Base-by-base conservation (phyloP, 2,113 vertebrate species). In the Cnemophilus loriae region DNA sequence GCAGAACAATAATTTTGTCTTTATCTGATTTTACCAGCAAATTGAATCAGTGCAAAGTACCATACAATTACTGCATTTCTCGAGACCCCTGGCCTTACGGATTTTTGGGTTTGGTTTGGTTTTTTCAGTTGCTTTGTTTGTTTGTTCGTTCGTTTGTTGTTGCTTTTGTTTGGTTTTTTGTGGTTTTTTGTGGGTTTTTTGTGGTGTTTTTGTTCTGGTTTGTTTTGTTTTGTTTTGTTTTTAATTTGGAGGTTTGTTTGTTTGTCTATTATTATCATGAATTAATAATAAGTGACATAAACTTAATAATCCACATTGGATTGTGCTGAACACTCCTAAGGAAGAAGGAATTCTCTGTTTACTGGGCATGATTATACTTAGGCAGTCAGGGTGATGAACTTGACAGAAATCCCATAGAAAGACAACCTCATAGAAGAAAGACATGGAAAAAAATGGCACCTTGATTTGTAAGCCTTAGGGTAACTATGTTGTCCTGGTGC, bases 1-100 rank as follows among this genome's bases (percentile, higher is more conserved):
- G 83, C 69, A 91, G 81, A 97, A 95, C 49, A 94, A 86, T 83
- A 89, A 79, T 84, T 76, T 83, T 49, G 12, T 77, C 23, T 75
- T 86, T 77, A 71, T 93, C 87, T 95, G 64, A 86, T 64, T 97
- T 92, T 93, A 88, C 93, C 44, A 95, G 84, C 64, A 96, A 92
- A 92, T 86, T 63, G 61, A 37, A 90, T 91, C 67, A 47, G 59
- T 59, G n/a, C 73, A 91, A 84, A 96, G 64, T 71, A 80, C 55
- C 53, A 84, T 61, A 39, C 57, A 87, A 73, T 52, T 56, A 69
- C 23, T 63, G 7, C 22, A 81, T 91, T 93, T 74, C 32, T 46
- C 83, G 75, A 75, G 42, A 86, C 47, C 41, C 91, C 55, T 87
- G 44, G 5, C 14, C 59, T 53, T 67, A 33, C 0, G 0, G 33